These are phyloP conservation scores for Silurus asotus DNA, from an alignment of 2,113 vertebrate species.

Conservation along the genomic window DNA sequence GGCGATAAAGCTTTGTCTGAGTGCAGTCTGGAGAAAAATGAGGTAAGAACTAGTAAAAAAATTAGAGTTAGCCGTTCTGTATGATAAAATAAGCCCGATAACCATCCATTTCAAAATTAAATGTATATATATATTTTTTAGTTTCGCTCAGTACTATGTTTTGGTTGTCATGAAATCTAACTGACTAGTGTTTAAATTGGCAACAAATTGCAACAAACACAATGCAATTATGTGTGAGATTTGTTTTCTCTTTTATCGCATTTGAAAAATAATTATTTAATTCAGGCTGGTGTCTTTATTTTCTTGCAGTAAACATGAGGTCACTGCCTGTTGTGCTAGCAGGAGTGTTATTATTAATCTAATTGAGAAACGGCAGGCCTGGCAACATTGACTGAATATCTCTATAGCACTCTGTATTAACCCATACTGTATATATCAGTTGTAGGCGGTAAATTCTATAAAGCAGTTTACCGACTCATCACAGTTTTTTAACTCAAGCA, in stretches of 20 bases:
- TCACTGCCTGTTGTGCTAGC: neutral
- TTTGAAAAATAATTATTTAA: neutral
- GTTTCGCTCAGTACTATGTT: neutral
- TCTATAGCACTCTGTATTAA: neutral
- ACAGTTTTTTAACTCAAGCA: neutral
- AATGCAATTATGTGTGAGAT: neutral
- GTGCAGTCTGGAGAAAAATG: slow-evolving; percentile 96
- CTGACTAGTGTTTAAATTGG: neutral
- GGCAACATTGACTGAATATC: neutral
- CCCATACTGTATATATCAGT: neutral
- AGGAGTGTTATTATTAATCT: neutral
- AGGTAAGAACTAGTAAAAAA: slow-evolving; percentile 70
- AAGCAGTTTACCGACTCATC: neutral
- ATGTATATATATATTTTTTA: neutral
- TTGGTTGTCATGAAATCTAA: neutral
- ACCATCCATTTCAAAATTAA: neutral
- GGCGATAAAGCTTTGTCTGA: slow-evolving; percentile 96
- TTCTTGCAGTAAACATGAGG: neutral
- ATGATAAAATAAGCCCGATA: neutral
- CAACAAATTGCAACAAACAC: neutral
- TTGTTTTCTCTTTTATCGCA: too few relatives aligned
- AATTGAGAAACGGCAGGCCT: neutral
- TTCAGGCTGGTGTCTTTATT: neutral
- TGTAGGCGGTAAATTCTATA: neutral
- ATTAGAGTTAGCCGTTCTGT: neutral